Base-by-base conservation (phyloP, 2,888 invertebrate species). In the Hypomecis punctinalis region DNA sequence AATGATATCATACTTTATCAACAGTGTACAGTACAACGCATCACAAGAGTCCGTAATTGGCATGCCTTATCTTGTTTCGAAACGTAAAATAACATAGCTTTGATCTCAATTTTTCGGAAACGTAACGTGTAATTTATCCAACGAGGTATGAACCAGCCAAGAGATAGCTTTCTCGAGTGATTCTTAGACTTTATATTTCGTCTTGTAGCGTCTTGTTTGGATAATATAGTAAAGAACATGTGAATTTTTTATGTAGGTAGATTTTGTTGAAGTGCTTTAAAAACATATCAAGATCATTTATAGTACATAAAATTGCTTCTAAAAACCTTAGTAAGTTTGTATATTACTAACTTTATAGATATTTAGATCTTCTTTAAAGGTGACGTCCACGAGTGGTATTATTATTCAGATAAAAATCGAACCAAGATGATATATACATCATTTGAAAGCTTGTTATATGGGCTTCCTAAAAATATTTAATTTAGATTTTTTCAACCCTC, bases 41-140 rank as follows among this genome's bases (percentile, higher is more conserved):
- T 62, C 59, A n/a, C 56, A 61, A 66, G 35, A 63, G 62, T 61
- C 56, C 47, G 37, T 68, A 67, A 73, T 69, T 70, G 71, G 70
- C 70, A 71, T 69, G 69, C 72, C 67, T 76, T 69, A 71, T 71
- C 61, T n/a, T 55, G 62, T 76, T 73, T 72, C 71, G 72, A 72
- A 78, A 76, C 68, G 68, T 68, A 45, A 66, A 74, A 76, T 77
- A 74, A 73, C 72, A 72, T 69, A 68, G 71, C 68, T 71, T 69
- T 71, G 69, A 73, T 69, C 71, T 71, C 73, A 70, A 79, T 73
- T 76, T 78, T 79, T 77, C 70, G 69, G 65, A 71, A 76, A 78
- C 67, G 61, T 67, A 76, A 76, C 75, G 61, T 75, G 63, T 81
- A 77, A 82, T 82, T 81, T 80, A 70, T 71, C 74, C 71, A 63